These are phyloP conservation scores for Pachycephala philippinensis DNA, from an alignment of 2,113 vertebrate genomes.

Conservation along the genomic window DNA sequence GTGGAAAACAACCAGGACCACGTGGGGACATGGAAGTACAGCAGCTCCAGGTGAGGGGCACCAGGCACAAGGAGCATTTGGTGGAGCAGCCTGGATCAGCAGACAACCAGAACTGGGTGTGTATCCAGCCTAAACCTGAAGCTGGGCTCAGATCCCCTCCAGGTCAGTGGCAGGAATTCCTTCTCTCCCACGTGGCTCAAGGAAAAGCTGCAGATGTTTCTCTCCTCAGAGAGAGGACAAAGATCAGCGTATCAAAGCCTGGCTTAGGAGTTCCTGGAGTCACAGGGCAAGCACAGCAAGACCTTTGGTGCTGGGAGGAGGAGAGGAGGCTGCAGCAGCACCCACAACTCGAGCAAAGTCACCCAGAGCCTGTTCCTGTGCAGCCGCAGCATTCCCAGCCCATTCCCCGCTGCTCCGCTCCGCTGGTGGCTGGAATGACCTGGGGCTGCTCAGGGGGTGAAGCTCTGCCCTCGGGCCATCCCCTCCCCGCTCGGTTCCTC, in stretches of 20 bases:
- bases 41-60: neutral
- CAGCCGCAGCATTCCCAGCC: neutral
- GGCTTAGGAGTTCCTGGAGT: neutral
- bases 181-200: neutral
- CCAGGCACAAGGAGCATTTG: neutral
- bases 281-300: neutral
- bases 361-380: neutral
- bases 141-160: neutral
- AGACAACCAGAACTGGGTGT: neutral
- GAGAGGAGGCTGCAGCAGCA: neutral
- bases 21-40: neutral
- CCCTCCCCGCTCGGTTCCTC: neutral
- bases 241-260: neutral
- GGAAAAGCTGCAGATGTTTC: neutral
- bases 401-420: neutral
- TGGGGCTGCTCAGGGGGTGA: neutral
- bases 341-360: fast-evolving
- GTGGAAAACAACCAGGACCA: neutral
- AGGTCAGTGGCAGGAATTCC: neutral
- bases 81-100: neutral
- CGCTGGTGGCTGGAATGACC: neutral
- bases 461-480: neutral
- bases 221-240: neutral
- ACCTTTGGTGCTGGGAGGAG: neutral
- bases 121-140: neutral